Base-by-base conservation (phyloP, 2,888 invertebrate species). In the Osedax frankpressi region DNA sequence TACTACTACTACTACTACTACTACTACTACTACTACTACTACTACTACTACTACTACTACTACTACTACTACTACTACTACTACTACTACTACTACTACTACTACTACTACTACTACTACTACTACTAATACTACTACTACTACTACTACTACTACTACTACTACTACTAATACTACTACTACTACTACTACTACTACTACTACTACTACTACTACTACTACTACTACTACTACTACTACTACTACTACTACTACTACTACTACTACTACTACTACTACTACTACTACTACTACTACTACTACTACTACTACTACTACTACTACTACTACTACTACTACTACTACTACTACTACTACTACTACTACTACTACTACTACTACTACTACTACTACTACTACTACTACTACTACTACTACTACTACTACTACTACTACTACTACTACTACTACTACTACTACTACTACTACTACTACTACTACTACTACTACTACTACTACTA, bases 51-150 rank as follows among this genome's bases (percentile, higher is more conserved):
- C 71, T 70, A 70, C 71, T 70, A 70, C 71, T 70, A 70, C 44
- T 29, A 44, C 71, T 70, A 70, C 71, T 70, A 70, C 71, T 70
- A 70, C 71, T 70, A 70, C 71, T 70, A 70, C 71, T 70, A 70
- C 71, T 70, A 70, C 71, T 70, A 70, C 71, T 70, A 70, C 71
- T 70, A 70, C 71, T 70, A 70, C 71, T 70, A 70, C 71, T 70
- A 70, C 44, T 29, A 44, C 71, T 70, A 70, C 71, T 70, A 70
- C 71, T 70, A 30, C 71, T 70, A 70, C 71, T 70, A 30, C 71
- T 70, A 29, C 30, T 70, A 30, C 71, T 70, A 44, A 14, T 70
- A 30, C 71, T 70, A 70, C 70, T 70, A 70, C 44, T 60, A 14
- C 68, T 28, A 26, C 2, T 68, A 44, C 44, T 44, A 44, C 44